These are phyloP conservation scores for Agonum fuliginosum DNA, from an alignment of 2,888 invertebrate species.

Conservation along the genomic window DNA sequence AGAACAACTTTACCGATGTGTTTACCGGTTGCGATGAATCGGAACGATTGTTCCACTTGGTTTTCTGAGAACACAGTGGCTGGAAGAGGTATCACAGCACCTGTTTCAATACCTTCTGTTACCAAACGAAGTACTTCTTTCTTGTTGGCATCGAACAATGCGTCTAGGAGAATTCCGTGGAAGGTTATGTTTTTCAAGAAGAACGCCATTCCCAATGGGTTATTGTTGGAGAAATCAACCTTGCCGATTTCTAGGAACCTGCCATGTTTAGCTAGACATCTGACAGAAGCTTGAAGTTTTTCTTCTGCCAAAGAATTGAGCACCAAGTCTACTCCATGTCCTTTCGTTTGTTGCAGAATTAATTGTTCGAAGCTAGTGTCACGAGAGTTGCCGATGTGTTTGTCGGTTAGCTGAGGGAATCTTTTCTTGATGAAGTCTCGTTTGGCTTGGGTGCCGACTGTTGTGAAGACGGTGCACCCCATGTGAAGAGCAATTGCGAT, in stretches of 20 bases:
- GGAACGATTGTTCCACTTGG: slow-evolving; percentile 94
- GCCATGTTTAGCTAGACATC: slow-evolving; percentile 94
- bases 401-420: slow-evolving; percentile 89
- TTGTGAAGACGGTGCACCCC: slow-evolving; percentile 93
- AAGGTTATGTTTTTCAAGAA: slow-evolving; percentile 97
- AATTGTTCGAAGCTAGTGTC: slow-evolving; percentile 94
- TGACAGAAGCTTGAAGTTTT: slow-evolving; percentile 93
- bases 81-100: slow-evolving; percentile 94
- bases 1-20: slow-evolving; percentile 98
- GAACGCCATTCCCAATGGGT: slow-evolving; percentile 93
- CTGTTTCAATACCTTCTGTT: slow-evolving; percentile 87
- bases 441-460: slow-evolving; percentile 92
- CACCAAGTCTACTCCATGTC: slow-evolving; percentile 94
- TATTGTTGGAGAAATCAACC: slow-evolving; percentile 95
- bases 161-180: slow-evolving; percentile 97
- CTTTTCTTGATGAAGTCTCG: slow-evolving; percentile 89
- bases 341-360: slow-evolving; percentile 87
- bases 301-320: slow-evolving; percentile 98
- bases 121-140: slow-evolving; percentile 85
- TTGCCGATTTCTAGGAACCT: slow-evolving; percentile 99
- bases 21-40: slow-evolving; percentile 97
- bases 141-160: slow-evolving; percentile 88
- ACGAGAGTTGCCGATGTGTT: slow-evolving; percentile 92
- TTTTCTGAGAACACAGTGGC: slow-evolving; percentile 89
- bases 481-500: slow-evolving; percentile 93